phyloP scores from a whole-genome alignment of 2,888 invertebrate genomes.

The Drosophila paucipuncta region DNA sequence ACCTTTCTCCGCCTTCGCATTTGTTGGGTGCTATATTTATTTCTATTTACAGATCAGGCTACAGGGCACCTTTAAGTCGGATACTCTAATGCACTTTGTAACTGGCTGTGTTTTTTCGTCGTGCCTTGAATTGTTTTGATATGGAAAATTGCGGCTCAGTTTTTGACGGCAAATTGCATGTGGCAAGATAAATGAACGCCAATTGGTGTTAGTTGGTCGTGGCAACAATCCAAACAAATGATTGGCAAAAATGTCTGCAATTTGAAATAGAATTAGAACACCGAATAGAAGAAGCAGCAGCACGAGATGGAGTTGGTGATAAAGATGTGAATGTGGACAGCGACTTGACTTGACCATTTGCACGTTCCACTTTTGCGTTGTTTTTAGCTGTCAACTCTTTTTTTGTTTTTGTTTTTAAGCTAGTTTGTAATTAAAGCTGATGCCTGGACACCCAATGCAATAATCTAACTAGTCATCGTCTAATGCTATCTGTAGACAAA shows the following conservation, averaged over 20 bases:
- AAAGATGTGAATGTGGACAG: constrained; percentile 6
- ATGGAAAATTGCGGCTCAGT: constrained; percentile 58
- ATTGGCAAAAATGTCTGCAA: constrained; percentile 56
- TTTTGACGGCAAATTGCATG: constrained; percentile 77
- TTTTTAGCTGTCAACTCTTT: constrained; percentile 4
- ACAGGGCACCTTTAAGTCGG: neutral
- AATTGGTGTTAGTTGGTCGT: constrained; percentile 76
- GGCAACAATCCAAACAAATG: constrained; percentile 48
- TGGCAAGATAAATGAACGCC: constrained; percentile 72
- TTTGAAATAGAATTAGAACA: constrained; percentile 44
- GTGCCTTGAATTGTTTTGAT: constrained; percentile 66
- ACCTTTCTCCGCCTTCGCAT: no score
- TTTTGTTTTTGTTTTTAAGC: constrained; percentile 13
- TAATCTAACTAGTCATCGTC: constrained; percentile 67
- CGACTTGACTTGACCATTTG: constrained; percentile 28
- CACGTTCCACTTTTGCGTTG: constrained; percentile 45
- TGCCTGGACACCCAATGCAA: constrained; percentile 57
- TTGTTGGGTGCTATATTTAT: neutral
- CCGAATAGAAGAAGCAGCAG: constrained; percentile 6
- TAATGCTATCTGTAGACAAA: constrained; percentile 47
- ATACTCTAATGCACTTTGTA: neutral
- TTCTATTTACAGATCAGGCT: neutral
- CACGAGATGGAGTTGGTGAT: constrained; percentile 10
- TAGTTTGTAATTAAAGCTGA: constrained; percentile 55
- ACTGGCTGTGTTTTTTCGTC: constrained; percentile 2